Base-by-base conservation (phyloP, 2,888 invertebrate species). In the Caenorhabditis uteleia region DNA sequence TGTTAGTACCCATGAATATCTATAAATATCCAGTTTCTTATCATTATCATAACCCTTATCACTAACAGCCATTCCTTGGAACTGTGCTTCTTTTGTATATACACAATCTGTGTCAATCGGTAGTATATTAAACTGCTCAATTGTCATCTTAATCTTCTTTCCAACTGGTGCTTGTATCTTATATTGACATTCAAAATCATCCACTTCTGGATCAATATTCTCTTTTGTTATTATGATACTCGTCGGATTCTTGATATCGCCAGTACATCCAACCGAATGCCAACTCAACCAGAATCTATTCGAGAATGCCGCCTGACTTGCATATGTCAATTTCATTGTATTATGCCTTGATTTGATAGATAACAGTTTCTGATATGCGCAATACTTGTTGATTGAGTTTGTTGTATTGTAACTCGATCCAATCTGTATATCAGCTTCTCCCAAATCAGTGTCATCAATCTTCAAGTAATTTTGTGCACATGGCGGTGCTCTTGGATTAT, bases 281-380 rank as follows among this genome's bases (percentile, higher is more conserved):
- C 79, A 82, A 26, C 70, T 70, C 21, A 82, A 51, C 78, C 78
- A 82, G 70, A 82, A 82, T 50, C 74, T 71, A 49, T 82, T 82
- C 0, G 70, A 58, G 7, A 69, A 70, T 34, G 56, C 50, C 21
- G 46, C 39, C 7, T 44, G 39, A 6, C 68, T 65, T 21, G 33
- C 44, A 58, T 77, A 75, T 1, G 67, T 55, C 26, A 81, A 42
- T 14, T 71, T 68, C 31, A 69, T 54, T 1, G 71, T 68, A 38
- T 75, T 69, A 33, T 51, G 48, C 16, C 39, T 60, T 2, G 75
- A 67, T 51, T 29, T 54, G 18, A 74, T 67, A 4, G 25, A 27
- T 29, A 46, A 44, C 14, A 62, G 68, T 18, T 40, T 29, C 5
- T 27, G n/a, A 16, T 23, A 29, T 20, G 46, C 48, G 29, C 70